Conservation (phyloP, 1,140 invertebrate genomes). For the Apolygus lucorum region DNA sequence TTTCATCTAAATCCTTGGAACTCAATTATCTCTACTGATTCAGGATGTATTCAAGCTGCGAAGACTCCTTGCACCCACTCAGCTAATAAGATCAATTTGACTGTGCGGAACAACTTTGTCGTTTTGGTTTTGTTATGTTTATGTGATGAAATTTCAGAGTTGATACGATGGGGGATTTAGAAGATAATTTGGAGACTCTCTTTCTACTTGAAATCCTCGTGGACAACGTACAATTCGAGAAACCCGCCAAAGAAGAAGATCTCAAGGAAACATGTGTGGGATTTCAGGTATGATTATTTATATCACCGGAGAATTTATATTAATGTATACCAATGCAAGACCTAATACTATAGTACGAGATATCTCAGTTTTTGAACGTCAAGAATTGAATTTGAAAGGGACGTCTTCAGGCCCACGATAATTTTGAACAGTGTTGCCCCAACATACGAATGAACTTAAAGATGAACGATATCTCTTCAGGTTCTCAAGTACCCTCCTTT, state of each 20-base stretch:
- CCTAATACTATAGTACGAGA: no score
- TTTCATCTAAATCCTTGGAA: no score
- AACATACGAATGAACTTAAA: neutral
- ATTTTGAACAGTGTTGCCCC: neutral
- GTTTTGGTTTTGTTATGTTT: neutral
- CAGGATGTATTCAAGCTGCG: no score
- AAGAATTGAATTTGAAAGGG: neutral
- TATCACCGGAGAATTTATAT: no score
- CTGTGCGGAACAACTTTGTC: no score
- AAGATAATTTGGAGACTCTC: constrained; percentile 39
- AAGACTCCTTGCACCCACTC: no score
- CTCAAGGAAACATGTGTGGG: neutral
- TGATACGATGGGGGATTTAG: neutral
- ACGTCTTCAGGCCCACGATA: neutral
- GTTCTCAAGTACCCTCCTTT: constrained; percentile 44
- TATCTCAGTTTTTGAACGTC: no score
- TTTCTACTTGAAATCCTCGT: constrained; percentile 48
- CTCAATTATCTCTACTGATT: no score
- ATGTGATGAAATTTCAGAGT: neutral
- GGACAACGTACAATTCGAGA: constrained; percentile 42
- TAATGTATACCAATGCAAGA: no score
- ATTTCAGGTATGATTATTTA: constrained; percentile 10
- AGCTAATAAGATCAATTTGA: no score
- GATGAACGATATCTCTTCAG: constrained; percentile 35
- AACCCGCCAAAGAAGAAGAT: neutral